Base-by-base conservation (phyloP, 2,797 vertebrate species). In the Cuculus canorus region DNA sequence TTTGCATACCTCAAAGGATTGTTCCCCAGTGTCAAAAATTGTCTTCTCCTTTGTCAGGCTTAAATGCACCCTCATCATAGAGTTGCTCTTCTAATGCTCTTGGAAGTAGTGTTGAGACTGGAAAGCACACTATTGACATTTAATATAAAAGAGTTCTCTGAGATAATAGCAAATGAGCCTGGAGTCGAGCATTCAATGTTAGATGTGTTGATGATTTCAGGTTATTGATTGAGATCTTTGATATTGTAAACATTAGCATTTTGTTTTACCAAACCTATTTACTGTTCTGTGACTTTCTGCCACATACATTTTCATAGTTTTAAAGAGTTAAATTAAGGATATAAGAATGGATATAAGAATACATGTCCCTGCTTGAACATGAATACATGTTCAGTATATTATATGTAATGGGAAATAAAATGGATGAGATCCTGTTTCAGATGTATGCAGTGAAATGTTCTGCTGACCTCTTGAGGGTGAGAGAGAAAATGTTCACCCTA, bases 401-500 rank as follows among this genome's bases (percentile, higher is more conserved):
- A 4, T 43, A 17, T 41, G 12, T 53, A 64, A 22, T 43, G 65
- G 27, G 32, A 91, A 80, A 86, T 56, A 43, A 93, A 84, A 61
- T 3, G 1, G n/a, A 19, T 82, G 18, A 72, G 21, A 35, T 63
- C 14, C 43, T 18, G 4, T 61, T 92, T 82, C 39, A 76, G 22
- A 21, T 82, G 9, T 54, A 33, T 0, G 0, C 57, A 80, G 30
- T 13, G 9, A 28, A 56, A 85, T 64, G 37, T 56, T 91, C 21
- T 93, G 45, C 70, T 94, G 91, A 82, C 90, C 70, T 91, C 80
- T 90, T 91, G 77, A 94, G 88, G 66, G 32, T 86, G 32, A 82
- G 92, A 71, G 28, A 76, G n/a, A 56, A 28, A 81, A 53, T 28
- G 43, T 78, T 89, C 21, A 25, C 39, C 39, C 32, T 83, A 43